Percentiles rank a stretch among this genome's conserved stretches.
phyloP scores from a whole-genome alignment of 2,797 vertebrate genomes.

The Silurus lanzhouensis region DNA sequence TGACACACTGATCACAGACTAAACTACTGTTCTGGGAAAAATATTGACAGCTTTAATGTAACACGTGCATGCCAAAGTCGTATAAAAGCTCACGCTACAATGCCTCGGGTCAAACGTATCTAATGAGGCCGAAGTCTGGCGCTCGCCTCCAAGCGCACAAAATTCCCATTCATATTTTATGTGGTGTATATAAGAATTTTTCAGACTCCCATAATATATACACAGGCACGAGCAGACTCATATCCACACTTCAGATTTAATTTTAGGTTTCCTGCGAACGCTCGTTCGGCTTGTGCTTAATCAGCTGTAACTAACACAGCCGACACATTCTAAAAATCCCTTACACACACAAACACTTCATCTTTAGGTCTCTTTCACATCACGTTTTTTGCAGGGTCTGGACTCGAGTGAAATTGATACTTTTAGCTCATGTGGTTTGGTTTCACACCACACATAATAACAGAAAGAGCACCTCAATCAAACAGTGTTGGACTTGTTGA shows the following conservation, averaged over 20 bases:
- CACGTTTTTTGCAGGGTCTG: not conserved
- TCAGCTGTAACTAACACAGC: not conserved
- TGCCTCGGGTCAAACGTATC: conserved; percentile 3
- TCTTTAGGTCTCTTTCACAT: not conserved
- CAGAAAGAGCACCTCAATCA: too few species aligned
- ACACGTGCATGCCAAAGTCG: not conserved
- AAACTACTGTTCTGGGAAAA: not conserved
- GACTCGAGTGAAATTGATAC: too few species aligned
- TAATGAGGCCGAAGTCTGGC: conserved; percentile 1
- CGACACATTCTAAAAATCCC: not conserved
- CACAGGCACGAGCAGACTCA: not conserved
- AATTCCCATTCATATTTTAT: conserved; percentile 20
- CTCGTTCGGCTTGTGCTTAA: not conserved
- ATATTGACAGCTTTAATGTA: not conserved
- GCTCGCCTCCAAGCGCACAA: not conserved
- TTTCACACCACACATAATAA: not conserved
- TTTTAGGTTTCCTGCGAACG: not conserved
- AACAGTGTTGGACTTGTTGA: not conserved
- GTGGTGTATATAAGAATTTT: conserved; percentile 1
- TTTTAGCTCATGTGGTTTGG: too few species aligned
- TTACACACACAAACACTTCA: not conserved
- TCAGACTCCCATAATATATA: conserved; percentile 15
- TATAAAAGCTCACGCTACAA: not conserved
- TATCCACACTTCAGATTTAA: not conserved
- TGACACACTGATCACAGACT: not conserved